Conservation (phyloP, 2,797 vertebrate species). For the Petrocephalus sullivani region DNA sequence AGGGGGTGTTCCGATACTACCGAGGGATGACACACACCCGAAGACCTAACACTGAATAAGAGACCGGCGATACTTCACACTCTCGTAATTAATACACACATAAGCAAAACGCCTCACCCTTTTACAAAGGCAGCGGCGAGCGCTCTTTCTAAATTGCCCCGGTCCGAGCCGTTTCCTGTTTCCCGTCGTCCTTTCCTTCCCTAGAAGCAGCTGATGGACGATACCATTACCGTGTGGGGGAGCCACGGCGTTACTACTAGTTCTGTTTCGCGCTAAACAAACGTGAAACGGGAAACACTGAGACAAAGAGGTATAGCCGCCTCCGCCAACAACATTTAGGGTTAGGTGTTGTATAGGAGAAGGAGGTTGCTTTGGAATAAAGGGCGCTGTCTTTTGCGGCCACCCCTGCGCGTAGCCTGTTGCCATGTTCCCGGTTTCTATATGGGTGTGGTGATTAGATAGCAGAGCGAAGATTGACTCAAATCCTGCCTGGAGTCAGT, state of each 20-base stretch:
- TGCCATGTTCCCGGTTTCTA: conserved; percentile 72
- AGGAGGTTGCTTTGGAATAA: background rate
- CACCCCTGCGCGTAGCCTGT: conserved; percentile 59
- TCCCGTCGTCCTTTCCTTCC: conserved; percentile 60
- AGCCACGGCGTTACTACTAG: background rate
- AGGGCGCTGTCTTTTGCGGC: background rate
- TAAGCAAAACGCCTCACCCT: background rate
- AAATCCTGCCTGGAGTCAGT: conserved; percentile 40
- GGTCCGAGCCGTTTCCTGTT: conserved; percentile 55
- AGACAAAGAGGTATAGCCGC: background rate
- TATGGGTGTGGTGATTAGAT: conserved; percentile 76
- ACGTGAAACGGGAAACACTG: background rate
- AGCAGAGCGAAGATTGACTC: conserved; percentile 59
- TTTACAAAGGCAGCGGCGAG: background rate
- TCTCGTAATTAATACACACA: background rate
- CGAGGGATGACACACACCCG: background rate
- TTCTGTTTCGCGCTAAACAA: background rate
- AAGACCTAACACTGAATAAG: background rate
- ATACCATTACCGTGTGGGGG: conserved; percentile 56
- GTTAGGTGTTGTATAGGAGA: background rate
- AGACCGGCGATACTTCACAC: background rate
- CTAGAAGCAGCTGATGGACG: conserved; percentile 55
- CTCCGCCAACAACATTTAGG: background rate
- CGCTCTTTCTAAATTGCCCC: background rate
- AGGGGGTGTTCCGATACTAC: background rate